These are phyloP conservation scores for Tromatobia lineatoria DNA, from an alignment of 2,888 invertebrate species.

Conservation along the genomic window DNA sequence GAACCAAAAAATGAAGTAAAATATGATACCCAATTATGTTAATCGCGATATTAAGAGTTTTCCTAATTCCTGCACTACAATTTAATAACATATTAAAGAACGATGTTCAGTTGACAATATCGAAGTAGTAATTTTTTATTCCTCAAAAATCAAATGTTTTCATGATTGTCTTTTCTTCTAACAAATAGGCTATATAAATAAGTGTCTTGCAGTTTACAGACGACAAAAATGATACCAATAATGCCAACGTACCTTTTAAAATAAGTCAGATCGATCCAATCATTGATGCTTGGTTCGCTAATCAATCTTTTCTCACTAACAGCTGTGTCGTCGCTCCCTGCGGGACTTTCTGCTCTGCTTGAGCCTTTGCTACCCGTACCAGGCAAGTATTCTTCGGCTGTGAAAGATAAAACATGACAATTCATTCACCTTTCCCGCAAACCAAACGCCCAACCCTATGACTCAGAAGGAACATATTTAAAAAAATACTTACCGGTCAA, in stretches of 20 bases:
- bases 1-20: neutral
- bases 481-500: slow-evolving; percentile 77
- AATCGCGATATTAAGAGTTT: too few species aligned
- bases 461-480: neutral
- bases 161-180: neutral
- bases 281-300: slow-evolving; percentile 82
- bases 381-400: slow-evolving; percentile 84
- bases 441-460: neutral
- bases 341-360: slow-evolving; percentile 86
- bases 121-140: neutral
- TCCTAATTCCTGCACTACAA: too few species aligned
- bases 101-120: neutral
- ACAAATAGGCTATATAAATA: neutral
- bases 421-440: slow-evolving; percentile 12
- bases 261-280: slow-evolving; percentile 89
- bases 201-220: neutral
- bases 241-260: slow-evolving; percentile 88
- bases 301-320: slow-evolving; percentile 81
- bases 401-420: slow-evolving; percentile 24
- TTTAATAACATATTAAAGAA: too few species aligned
- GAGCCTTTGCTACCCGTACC: slow-evolving; percentile 83
- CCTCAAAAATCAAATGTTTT: neutral
- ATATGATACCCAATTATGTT: too few species aligned
- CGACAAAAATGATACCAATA: neutral
- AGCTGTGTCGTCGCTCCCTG: slow-evolving; percentile 85